Evolutionary conservation across 2,113 vertebrate genomes (phyloP).

Genomic region (Rhynchomys soricoides): DNA sequence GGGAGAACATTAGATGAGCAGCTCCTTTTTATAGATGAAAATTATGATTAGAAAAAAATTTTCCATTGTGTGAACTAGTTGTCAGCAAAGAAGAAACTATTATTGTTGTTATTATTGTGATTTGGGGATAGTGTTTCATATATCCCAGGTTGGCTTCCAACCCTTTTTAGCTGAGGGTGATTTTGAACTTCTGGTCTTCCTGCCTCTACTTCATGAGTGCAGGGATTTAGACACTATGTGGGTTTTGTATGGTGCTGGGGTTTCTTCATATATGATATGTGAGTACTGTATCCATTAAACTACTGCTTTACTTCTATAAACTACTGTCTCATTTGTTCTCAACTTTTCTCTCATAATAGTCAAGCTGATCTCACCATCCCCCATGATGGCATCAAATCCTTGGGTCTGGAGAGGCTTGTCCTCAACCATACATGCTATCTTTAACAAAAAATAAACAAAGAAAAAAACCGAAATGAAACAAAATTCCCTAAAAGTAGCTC

Average conservation of each 20-base stretch:
- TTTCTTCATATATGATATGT: not conserved
- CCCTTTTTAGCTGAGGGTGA: not conserved
- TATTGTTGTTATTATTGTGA: not conserved
- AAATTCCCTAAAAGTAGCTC: not conserved
- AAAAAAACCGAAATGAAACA: not conserved
- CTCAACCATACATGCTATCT: not conserved
- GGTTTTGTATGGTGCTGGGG: not conserved
- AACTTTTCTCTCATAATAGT: not conserved
- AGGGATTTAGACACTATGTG: too few relatives aligned
- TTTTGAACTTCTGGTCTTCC: not conserved
- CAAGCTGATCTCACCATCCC: not conserved
- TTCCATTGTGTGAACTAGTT: not conserved
- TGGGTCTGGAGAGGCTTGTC: not conserved
- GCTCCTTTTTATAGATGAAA: not conserved
- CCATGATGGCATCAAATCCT: not conserved
- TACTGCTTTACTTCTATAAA: not conserved
- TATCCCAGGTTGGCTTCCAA: not conserved
- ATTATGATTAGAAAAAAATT: not conserved
- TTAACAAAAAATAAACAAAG: not conserved
- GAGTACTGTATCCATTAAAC: not conserved
- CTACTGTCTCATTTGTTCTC: not conserved
- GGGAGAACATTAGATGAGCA: not conserved
- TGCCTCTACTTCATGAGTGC: not conserved
- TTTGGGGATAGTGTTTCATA: not conserved
- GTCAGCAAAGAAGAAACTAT: slow-evolving; percentile 18